phyloP scores from a whole-genome alignment of 2,113 vertebrate genomes.

The Muscicapa adusta region DNA sequence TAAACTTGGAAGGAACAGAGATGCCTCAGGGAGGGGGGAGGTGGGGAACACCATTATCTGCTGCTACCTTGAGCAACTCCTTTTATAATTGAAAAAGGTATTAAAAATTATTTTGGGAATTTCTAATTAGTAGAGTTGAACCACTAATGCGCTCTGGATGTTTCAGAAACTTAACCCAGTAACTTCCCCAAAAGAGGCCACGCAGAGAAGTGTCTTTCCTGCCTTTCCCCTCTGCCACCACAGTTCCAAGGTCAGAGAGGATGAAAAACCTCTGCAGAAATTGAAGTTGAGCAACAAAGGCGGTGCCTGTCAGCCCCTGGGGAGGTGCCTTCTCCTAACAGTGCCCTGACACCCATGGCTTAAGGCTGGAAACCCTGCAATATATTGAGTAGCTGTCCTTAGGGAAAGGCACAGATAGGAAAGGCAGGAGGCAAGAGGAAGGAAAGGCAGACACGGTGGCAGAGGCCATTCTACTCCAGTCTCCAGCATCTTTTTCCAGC shows the following conservation, averaged over 20 bases:
- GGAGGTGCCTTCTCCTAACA: neutral
- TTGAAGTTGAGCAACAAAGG: neutral
- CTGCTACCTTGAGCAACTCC: neutral
- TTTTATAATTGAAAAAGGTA: slow-evolving; percentile 39
- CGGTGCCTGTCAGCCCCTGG: neutral
- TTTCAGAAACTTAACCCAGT: neutral
- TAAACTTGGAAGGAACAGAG: neutral
- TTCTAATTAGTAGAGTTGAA: slow-evolving; percentile 41
- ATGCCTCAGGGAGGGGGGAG: neutral
- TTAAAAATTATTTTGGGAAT: slow-evolving; percentile 55
- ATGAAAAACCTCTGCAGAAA: neutral
- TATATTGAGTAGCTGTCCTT: neutral
- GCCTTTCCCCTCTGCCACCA: neutral
- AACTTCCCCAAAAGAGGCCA: neutral
- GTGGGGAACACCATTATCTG: neutral
- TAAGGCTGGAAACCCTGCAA: neutral
- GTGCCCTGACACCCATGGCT: neutral
- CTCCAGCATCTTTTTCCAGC: neutral
- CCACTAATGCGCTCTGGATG: neutral
- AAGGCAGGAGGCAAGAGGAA: neutral
- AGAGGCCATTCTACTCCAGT: neutral
- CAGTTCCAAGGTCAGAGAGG: neutral
- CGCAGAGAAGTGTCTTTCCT: neutral
- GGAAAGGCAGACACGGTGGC: neutral
- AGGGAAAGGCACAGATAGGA: neutral